phyloP scores from a whole-genome alignment of 2,888 invertebrate species.

The Trissolcus japonicus region DNA sequence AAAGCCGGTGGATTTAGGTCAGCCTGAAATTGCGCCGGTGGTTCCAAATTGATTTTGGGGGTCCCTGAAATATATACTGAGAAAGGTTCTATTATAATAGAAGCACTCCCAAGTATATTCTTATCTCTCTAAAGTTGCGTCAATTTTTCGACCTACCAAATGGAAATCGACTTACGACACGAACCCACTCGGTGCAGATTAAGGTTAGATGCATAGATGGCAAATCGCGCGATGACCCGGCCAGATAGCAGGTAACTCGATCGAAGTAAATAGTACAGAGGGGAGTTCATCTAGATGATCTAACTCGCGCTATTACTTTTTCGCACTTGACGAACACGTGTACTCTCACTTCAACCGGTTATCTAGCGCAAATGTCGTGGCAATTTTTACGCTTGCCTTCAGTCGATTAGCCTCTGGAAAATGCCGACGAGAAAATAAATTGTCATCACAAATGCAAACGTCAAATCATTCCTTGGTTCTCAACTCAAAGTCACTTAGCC shows the following conservation, averaged over 20 bases:
- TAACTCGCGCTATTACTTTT: constrained; percentile 26
- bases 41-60: constrained; percentile 10
- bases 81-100: not conserved
- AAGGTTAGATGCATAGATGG: constrained; percentile 44
- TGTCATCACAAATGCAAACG: not conserved
- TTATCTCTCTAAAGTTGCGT: constrained; percentile 5
- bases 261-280: constrained; percentile 42
- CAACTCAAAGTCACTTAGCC: not conserved
- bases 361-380: constrained; percentile 18
- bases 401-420: constrained; percentile 18
- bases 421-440: not conserved
- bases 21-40: not conserved
- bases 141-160: constrained; percentile 18
- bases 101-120: constrained; percentile 5
- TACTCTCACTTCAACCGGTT: constrained; percentile 37
- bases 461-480: not conserved
- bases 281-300: constrained; percentile 38
- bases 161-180: constrained; percentile 41
- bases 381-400: constrained; percentile 16
- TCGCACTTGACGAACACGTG: constrained; percentile 43
- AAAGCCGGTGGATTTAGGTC: not conserved
- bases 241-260: constrained; percentile 35
- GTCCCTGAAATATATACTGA: not conserved
- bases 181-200: constrained; percentile 36
- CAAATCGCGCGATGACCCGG: constrained; percentile 47